Base-by-base conservation (phyloP, 2,797 vertebrate genomes). In the Decapterus maruadsi region DNA sequence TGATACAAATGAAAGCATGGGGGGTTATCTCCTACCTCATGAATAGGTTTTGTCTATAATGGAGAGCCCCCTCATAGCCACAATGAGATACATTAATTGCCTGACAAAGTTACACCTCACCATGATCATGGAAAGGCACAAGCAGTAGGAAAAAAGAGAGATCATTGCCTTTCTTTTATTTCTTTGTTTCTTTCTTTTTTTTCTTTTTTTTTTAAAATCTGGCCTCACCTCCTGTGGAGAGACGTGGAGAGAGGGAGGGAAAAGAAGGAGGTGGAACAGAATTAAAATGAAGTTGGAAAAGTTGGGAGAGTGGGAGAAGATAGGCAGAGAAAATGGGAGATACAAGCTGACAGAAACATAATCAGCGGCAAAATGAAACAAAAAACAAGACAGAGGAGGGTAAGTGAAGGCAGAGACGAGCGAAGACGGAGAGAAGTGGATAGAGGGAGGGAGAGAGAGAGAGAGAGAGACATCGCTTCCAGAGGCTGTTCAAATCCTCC, bases 1-100 rank as follows among this genome's bases (percentile, higher is more conserved):
- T 61, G 82, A 84, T 92, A 90, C 85, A 91, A 84, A 92, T 90
- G 83, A 82, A 86, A 67, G 60, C 46, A 67, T 22, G 26, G 68
- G 73, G 73, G 67, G 76, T 87, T 80, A 80, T 86, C 83, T 90
- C 88, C 69, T 73, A 67, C 80, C 78, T 93, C 80, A 77, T 85
- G 85, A 92, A 89, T 87, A 65, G 68, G 62, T 81, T 94, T 91
- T 92, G 75, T 86, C 94, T 88, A 87, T 90, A 86, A 87, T 71
- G 66, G 73, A 14, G 7, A 82, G 74, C 42, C 68, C 72, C 88
- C 73, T 84, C 86, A 42, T 57, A 80, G 86, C 87, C 81, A 86
- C 68, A 69, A 83, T 40, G 50, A 84, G 77, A 82, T 63, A 66
- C 60, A 84, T 77, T 86, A 82, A 90, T 91, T 68, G 81, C 66